phyloP scores from a whole-genome alignment of 2,888 invertebrate species.

The Athrips mouffetella region DNA sequence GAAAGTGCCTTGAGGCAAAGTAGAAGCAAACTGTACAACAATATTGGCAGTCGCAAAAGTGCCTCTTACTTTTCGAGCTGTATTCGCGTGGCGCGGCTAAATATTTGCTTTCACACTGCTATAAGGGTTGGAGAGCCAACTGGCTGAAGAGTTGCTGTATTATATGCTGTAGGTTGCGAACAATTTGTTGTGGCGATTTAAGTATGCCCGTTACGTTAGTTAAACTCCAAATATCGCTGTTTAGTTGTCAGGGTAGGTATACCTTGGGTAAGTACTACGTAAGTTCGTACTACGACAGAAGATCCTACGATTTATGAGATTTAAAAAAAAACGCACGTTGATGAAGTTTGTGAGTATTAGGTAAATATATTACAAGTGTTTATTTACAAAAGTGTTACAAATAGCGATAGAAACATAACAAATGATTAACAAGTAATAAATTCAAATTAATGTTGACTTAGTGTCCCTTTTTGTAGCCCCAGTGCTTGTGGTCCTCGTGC shows the following conservation, averaged over 20 bases:
- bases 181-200: too few species aligned
- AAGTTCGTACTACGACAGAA: too few species aligned
- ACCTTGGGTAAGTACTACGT: too few species aligned
- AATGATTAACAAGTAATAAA: background rate
- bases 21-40: constrained; percentile 6
- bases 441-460: constrained; percentile 37
- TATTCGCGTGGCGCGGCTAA: constrained; percentile 7
- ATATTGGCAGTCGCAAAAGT: constrained; percentile 8
- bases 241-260: too few species aligned
- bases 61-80: constrained; percentile 8
- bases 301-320: too few species aligned
- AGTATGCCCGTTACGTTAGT: too few species aligned
- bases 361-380: constrained; percentile 11
- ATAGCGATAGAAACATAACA: constrained; percentile 12
- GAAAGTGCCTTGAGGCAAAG: constrained; percentile 8
- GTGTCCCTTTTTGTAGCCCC: constrained; percentile 81
- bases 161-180: too few species aligned
- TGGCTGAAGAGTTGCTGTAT: background rate
- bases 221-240: too few species aligned
- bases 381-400: constrained; percentile 26
- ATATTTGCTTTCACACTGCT: constrained; percentile 9
- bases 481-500: constrained; percentile 87
- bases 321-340: too few species aligned
- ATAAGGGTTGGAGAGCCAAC: constrained; percentile 1
- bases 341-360: too few species aligned